These are phyloP conservation scores for Drosophila subquinaria DNA, from an alignment of 2,888 invertebrate genomes.

Conservation along the genomic window DNA sequence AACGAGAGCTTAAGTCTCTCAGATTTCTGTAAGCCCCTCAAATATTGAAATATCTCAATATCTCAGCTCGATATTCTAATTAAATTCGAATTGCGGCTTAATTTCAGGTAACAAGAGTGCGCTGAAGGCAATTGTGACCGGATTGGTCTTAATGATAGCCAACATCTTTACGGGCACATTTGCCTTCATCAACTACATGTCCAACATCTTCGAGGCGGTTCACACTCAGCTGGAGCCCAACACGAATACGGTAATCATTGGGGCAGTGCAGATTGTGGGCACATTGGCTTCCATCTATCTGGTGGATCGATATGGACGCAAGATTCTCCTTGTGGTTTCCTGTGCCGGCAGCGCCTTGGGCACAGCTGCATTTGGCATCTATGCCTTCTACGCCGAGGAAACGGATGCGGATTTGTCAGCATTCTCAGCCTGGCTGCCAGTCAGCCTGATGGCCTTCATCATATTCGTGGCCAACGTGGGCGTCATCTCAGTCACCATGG, in stretches of 20 bases:
- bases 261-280: slow-evolving; percentile 78
- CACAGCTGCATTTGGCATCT: slow-evolving; percentile 69
- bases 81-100: neutral
- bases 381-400: slow-evolving; percentile 69
- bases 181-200: slow-evolving; percentile 80
- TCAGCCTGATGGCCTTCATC: slow-evolving; percentile 71
- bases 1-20: slow-evolving; percentile 24
- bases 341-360: slow-evolving; percentile 68
- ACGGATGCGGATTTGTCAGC: slow-evolving; percentile 49
- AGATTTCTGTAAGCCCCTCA: slow-evolving; percentile 67
- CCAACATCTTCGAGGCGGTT: slow-evolving; percentile 74
- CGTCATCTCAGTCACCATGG: slow-evolving; percentile 72
- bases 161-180: slow-evolving; percentile 76
- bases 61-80: neutral
- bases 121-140: slow-evolving; percentile 66
- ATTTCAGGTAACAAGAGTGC: slow-evolving; percentile 65
- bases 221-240: slow-evolving; percentile 77
- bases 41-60: too few relatives aligned
- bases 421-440: slow-evolving; percentile 70
- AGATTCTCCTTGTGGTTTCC: slow-evolving; percentile 71
- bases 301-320: slow-evolving; percentile 78
- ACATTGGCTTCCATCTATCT: slow-evolving; percentile 68
- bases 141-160: slow-evolving; percentile 66
- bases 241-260: slow-evolving; percentile 80
- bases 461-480: slow-evolving; percentile 81